phyloP scores from a whole-genome alignment of 1,140 invertebrate genomes.

The Sycophaga agraensis region DNA sequence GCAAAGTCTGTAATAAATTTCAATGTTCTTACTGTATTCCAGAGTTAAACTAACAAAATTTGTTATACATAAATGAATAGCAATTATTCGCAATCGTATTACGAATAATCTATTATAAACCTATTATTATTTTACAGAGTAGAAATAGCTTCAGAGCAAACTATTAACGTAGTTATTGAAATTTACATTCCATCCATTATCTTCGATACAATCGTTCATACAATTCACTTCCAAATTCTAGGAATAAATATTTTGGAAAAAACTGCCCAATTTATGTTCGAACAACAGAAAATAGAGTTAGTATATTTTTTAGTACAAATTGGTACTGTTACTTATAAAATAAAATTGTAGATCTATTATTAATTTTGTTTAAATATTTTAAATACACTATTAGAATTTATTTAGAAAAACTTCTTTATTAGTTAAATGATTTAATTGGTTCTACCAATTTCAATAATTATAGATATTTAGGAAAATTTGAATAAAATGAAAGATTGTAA shows the following conservation, averaged over 20 bases:
- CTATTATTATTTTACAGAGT: background rate
- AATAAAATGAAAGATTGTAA: no score
- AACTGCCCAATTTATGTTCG: constrained; percentile 54
- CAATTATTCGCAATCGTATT: no score
- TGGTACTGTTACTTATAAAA: no score
- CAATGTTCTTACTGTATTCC: no score
- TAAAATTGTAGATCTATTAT: constrained; percentile 7
- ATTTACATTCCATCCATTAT: constrained; percentile 54
- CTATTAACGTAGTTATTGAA: constrained; percentile 57
- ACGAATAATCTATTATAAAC: no score
- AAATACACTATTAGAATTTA: no score
- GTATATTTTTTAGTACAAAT: no score
- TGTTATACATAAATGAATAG: no score
- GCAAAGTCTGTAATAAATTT: no score
- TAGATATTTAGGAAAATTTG: background rate
- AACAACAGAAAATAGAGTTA: constrained; percentile 28
- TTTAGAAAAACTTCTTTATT: no score
- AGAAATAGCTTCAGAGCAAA: constrained; percentile 56
- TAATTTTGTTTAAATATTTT: background rate
- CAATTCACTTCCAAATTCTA: constrained; percentile 57
- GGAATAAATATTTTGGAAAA: constrained; percentile 48
- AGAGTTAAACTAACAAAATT: no score
- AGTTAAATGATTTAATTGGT: background rate
- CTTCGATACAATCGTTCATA: constrained; percentile 57
- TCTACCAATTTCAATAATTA: background rate